phyloP scores from a whole-genome alignment of 2,888 invertebrate genomes.

The Orthonevra nobilis region DNA sequence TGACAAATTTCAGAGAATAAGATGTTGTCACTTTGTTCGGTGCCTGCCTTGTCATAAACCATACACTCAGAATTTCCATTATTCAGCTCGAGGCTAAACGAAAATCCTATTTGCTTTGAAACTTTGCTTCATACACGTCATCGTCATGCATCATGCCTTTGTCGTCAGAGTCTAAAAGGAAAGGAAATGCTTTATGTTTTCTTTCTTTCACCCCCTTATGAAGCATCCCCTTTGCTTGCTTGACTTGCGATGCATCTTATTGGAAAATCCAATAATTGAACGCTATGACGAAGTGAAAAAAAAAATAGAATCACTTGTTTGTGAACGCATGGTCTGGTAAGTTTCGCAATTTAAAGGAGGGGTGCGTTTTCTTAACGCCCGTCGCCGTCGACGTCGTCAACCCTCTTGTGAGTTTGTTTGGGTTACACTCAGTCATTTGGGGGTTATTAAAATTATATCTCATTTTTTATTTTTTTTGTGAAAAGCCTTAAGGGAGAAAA shows the following conservation, averaged over 20 bases:
- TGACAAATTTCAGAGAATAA: slow-evolving; percentile 12
- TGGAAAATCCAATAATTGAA: slow-evolving; percentile 59
- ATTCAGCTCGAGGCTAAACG: slow-evolving; percentile 24
- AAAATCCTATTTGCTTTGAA: slow-evolving; percentile 49
- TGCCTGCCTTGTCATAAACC: background rate
- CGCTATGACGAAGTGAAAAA: slow-evolving; percentile 20
- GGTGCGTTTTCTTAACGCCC: background rate
- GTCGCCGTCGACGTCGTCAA: background rate
- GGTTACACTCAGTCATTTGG: slow-evolving; percentile 44
- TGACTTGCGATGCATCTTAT: slow-evolving; percentile 64
- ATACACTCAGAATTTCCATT: background rate
- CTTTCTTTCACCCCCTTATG: background rate
- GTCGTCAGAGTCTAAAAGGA: slow-evolving; percentile 7
- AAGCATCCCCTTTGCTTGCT: slow-evolving; percentile 59
- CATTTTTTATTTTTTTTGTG: background rate
- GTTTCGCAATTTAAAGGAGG: slow-evolving; percentile 7
- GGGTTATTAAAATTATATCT: slow-evolving; percentile 44
- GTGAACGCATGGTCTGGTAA: slow-evolving; percentile 36
- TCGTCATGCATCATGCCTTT: slow-evolving; percentile 40
- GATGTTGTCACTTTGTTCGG: slow-evolving; percentile 16
- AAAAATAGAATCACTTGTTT: slow-evolving; percentile 35
- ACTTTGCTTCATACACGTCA: slow-evolving; percentile 43
- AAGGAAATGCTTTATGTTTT: background rate
- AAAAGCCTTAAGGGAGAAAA: background rate
- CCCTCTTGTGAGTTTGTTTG: slow-evolving; percentile 2